Conservation (phyloP, 2,888 invertebrate genomes). For the Eurytoma californica region DNA sequence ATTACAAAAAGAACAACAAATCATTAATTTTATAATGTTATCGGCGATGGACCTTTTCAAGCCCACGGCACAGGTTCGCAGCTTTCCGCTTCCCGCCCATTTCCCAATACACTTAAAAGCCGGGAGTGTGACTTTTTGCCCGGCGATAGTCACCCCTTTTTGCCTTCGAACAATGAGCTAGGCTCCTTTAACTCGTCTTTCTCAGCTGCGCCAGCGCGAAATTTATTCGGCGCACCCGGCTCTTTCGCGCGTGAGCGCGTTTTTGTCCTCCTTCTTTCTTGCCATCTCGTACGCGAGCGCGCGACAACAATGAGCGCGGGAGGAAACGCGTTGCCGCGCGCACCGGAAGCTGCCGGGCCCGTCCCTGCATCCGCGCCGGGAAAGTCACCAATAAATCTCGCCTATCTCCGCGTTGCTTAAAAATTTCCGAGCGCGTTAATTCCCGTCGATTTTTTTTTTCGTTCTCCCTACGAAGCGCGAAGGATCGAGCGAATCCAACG, state of each 20-base stretch:
- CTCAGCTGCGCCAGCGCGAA: constrained; percentile 22
- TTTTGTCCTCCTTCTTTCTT: background rate
- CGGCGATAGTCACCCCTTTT: background rate
- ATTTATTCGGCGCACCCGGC: constrained; percentile 41
- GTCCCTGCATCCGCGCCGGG: background rate
- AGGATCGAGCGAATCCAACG: too few relatives aligned
- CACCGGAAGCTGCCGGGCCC: constrained; percentile 29
- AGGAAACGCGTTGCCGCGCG: constrained; percentile 1
- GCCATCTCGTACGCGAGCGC: too few relatives aligned
- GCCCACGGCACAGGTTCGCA: too few relatives aligned
- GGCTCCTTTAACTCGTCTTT: background rate
- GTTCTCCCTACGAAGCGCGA: background rate
- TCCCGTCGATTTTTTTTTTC: background rate
- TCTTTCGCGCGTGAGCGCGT: background rate
- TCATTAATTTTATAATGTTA: too few relatives aligned
- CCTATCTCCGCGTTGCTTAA: too few relatives aligned
- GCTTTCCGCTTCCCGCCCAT: background rate
- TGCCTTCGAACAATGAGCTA: background rate
- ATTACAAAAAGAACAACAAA: too few relatives aligned
- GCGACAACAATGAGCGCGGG: constrained; percentile 39
- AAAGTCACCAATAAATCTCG: constrained; percentile 25
- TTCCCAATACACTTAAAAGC: background rate
- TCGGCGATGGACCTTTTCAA: too few relatives aligned
- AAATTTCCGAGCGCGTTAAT: too few relatives aligned
- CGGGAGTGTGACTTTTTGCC: background rate